Conservation (phyloP, 1,140 invertebrate genomes). For the Pteromalus puparum region DNA sequence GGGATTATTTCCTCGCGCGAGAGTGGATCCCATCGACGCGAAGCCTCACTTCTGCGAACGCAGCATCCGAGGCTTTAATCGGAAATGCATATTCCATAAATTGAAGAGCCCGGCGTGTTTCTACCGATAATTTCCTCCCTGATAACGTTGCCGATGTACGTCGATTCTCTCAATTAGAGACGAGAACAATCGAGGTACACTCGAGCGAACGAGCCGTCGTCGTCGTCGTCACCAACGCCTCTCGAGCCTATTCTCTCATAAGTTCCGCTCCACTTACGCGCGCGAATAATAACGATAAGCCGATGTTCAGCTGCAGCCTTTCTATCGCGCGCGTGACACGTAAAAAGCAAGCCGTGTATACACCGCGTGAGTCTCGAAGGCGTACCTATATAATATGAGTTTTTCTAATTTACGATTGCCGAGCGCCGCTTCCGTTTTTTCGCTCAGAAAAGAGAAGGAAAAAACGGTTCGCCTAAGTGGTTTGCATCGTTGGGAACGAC, state of each 20-base stretch:
- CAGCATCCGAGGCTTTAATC: neutral
- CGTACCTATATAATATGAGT: neutral
- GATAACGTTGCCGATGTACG: neutral
- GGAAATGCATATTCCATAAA: neutral
- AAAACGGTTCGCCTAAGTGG: neutral
- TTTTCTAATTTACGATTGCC: neutral
- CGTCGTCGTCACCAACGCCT: neutral
- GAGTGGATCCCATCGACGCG: neutral
- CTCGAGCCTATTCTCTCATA: conserved; percentile 25
- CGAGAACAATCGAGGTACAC: too few relatives aligned
- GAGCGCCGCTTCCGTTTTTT: neutral
- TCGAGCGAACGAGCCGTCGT: neutral
- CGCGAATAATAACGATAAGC: conserved; percentile 25
- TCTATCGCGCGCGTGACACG: neutral
- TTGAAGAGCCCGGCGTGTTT: too few relatives aligned
- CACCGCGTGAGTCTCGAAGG: neutral
- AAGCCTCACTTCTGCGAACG: neutral
- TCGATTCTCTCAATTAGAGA: neutral
- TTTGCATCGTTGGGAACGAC: neutral
- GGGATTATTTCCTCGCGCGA: neutral
- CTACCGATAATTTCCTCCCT: too few relatives aligned
- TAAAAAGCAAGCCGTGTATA: neutral
- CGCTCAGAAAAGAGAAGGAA: neutral
- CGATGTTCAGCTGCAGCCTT: neutral
- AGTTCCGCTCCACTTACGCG: conserved; percentile 27